Conservation (phyloP, 2,797 vertebrate genomes). For the Oryzias sinensis region DNA sequence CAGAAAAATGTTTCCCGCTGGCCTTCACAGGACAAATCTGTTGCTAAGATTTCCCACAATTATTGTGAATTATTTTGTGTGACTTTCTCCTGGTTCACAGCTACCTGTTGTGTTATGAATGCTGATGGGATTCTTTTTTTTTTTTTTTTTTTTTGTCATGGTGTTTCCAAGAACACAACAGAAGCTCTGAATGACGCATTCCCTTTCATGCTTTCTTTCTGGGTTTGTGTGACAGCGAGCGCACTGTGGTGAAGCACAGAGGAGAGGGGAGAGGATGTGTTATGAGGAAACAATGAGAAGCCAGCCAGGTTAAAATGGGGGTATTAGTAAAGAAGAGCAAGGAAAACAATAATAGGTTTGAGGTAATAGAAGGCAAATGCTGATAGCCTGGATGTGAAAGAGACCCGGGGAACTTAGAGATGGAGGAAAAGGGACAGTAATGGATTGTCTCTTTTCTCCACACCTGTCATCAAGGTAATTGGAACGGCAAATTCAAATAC, state of each 20-base stretch:
- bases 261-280: constrained; percentile 8
- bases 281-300: constrained; percentile 30
- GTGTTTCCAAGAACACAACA: constrained; percentile 20
- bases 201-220: constrained; percentile 7
- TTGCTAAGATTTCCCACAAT: constrained; percentile 5
- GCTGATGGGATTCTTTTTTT: constrained; percentile 1
- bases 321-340: background rate
- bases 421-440: constrained; percentile 35
- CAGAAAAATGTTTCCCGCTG: constrained; percentile 1
- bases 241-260: constrained; percentile 41
- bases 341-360: constrained; percentile 26
- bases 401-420: constrained; percentile 32
- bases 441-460: constrained; percentile 63
- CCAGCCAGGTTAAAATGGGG: constrained; percentile 23
- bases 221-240: constrained; percentile 27
- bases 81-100: constrained; percentile 18
- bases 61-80: constrained; percentile 5
- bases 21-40: constrained; percentile 5
- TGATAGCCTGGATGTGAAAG: constrained; percentile 11
- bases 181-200: constrained; percentile 26
- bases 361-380: constrained; percentile 23
- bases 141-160: constrained; percentile 10
- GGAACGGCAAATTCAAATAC: constrained; percentile 55
- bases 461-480: constrained; percentile 71
- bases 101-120: constrained; percentile 7